A percentile compares a stretch with the other conserved stretches of the same genome.
Evolutionary conservation across 2,113 vertebrate genomes (phyloP).

Genomic region (Cyrtonyx montezumae): DNA sequence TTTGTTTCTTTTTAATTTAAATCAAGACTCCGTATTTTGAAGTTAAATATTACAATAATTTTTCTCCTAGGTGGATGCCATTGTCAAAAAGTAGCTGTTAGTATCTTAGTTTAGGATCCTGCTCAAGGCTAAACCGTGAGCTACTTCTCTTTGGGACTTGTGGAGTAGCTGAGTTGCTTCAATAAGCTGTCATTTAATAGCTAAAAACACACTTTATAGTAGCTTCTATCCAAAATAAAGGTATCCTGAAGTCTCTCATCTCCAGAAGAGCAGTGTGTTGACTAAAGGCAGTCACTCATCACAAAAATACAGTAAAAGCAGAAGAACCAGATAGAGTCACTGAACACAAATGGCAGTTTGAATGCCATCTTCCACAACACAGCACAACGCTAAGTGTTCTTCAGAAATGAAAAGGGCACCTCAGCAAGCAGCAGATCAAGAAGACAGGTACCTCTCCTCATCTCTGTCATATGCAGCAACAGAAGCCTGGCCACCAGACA

Average conservation of each 20-base stretch:
- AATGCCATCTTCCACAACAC: neutral
- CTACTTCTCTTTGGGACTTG: neutral
- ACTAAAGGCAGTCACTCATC: neutral
- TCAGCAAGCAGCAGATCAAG: neutral
- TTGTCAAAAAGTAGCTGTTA: neutral
- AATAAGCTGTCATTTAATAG: neutral
- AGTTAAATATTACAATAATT: neutral
- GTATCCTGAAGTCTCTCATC: neutral
- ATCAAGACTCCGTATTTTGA: neutral
- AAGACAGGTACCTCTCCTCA: neutral
- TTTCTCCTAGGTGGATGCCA: neutral
- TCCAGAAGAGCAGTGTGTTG: neutral
- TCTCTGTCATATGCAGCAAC: neutral
- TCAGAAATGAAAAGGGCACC: neutral
- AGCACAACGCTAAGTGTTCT: neutral
- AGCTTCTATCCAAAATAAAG: neutral
- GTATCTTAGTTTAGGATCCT: neutral
- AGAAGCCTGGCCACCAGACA: neutral
- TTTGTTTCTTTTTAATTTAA: neutral
- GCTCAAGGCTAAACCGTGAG: neutral
- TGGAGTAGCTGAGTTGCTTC: neutral
- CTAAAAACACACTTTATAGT: neutral
- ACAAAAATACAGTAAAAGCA: neutral
- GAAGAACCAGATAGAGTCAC: neutral
- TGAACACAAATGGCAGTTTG: neutral